Evolutionary conservation across 2,888 invertebrate species (phyloP).

Genomic region (Poecilobothrus nobilitatus): DNA sequence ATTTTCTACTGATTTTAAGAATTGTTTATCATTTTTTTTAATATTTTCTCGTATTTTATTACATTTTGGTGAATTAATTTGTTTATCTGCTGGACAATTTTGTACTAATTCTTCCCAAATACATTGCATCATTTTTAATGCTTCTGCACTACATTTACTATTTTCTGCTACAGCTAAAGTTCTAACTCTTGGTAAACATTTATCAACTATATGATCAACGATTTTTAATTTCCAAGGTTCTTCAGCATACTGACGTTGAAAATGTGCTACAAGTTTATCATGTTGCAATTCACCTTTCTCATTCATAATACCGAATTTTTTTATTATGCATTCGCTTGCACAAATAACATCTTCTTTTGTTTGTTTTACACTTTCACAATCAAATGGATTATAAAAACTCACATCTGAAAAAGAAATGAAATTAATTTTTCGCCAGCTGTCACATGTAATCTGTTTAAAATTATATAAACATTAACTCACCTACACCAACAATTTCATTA

Average conservation of each 20-base stretch:
- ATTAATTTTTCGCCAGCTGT: background rate
- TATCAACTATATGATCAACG: constrained; percentile 13
- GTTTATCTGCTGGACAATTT: constrained; percentile 29
- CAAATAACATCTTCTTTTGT: constrained; percentile 27
- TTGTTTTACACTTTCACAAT: constrained; percentile 26
- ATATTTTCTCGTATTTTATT: constrained; percentile 27
- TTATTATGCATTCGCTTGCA: constrained; percentile 27
- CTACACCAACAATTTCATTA: background rate
- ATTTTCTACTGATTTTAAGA: background rate
- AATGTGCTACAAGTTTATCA: constrained; percentile 22
- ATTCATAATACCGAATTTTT: constrained; percentile 24
- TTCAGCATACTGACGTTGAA: constrained; percentile 22
- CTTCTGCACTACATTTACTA: constrained; percentile 24
- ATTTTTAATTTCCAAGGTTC: constrained; percentile 14
- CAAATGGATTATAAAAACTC: constrained; percentile 26
- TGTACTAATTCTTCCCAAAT: constrained; percentile 27
- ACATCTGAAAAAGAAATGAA: constrained; percentile 18
- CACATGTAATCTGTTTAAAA: background rate
- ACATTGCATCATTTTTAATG: constrained; percentile 28
- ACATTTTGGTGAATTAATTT: constrained; percentile 25
- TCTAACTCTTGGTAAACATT: constrained; percentile 12
- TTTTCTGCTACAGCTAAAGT: background rate
- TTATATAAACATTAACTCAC: background rate
- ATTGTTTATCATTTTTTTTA: constrained; percentile 21
- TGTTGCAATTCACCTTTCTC: constrained; percentile 27